Conservation (phyloP, 2,888 invertebrate genomes). For the Chesias legatella region DNA sequence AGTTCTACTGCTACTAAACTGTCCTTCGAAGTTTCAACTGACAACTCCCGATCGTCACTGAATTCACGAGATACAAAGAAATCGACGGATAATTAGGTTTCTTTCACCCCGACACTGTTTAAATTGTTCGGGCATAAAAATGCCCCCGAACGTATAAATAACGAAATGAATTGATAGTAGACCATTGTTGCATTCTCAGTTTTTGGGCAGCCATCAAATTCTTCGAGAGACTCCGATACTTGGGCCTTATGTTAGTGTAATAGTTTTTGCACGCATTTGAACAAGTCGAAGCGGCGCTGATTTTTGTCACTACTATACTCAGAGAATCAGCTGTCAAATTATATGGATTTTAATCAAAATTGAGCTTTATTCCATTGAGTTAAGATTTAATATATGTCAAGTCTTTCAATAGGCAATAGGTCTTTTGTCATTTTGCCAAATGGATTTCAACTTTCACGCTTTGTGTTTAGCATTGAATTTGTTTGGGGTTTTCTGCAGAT, state of each 20-base stretch:
- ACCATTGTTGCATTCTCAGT: constrained; percentile 61
- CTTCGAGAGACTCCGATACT: constrained; percentile 36
- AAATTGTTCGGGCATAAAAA: constrained; percentile 10
- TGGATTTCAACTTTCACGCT: no score
- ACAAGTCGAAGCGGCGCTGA: constrained; percentile 15
- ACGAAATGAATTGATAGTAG: constrained; percentile 49
- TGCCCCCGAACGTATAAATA: constrained; percentile 32
- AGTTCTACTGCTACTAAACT: no score
- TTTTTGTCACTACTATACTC: constrained; percentile 19
- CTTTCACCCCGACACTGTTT: constrained; percentile 30
- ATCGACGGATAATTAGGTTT: not conserved
- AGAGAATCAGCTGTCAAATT: not conserved
- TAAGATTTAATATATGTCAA: no score
- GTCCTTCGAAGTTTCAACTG: constrained; percentile 5
- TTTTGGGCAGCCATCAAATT: constrained; percentile 51
- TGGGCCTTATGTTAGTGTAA: constrained; percentile 19
- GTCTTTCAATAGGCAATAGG: no score
- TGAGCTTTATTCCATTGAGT: no score
- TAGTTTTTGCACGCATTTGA: constrained; percentile 27
- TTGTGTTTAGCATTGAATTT: no score
- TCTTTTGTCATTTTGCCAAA: no score
- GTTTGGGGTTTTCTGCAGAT: no score
- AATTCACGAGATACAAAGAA: no score
- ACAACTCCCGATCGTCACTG: no score
- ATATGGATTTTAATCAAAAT: no score